phyloP scores from a whole-genome alignment of 2,888 invertebrate genomes.

The Acrobasis consociella region DNA sequence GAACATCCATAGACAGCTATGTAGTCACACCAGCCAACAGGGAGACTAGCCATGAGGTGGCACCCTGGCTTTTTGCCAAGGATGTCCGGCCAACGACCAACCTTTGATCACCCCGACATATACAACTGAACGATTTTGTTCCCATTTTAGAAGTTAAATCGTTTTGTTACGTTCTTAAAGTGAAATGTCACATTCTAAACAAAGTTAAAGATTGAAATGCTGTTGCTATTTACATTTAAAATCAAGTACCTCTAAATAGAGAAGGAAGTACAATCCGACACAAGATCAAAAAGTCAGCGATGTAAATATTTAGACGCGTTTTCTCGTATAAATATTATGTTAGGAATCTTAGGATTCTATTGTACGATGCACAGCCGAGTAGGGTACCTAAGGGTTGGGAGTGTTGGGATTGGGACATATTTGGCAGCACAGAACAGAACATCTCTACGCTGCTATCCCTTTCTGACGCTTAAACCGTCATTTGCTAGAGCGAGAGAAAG shows the following conservation, averaged over 20 bases:
- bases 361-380: too few relatives aligned
- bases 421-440: too few relatives aligned
- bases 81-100: constrained; percentile 67
- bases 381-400: too few relatives aligned
- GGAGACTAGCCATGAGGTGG: constrained; percentile 34
- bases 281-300: too few relatives aligned
- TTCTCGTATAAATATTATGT: too few relatives aligned
- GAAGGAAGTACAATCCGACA: too few relatives aligned
- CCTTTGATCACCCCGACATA: constrained; percentile 57
- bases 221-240: not conserved
- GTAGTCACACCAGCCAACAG: constrained; percentile 49
- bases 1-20: constrained; percentile 48
- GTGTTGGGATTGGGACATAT: too few relatives aligned
- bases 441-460: too few relatives aligned
- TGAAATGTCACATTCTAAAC: constrained; percentile 43
- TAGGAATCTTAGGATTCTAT: too few relatives aligned
- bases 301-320: too few relatives aligned
- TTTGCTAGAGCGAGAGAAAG: too few relatives aligned
- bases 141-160: constrained; percentile 62
- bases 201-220: not conserved
- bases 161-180: constrained; percentile 47
- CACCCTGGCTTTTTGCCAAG: constrained; percentile 66
- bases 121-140: constrained; percentile 41
- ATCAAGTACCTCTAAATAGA: not conserved
- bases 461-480: too few relatives aligned